Evolutionary conservation across 1,140 invertebrate species (phyloP), one percentile per base, ranked within the genome.

Genomic region (Akabosia matsudoensis): DNA sequence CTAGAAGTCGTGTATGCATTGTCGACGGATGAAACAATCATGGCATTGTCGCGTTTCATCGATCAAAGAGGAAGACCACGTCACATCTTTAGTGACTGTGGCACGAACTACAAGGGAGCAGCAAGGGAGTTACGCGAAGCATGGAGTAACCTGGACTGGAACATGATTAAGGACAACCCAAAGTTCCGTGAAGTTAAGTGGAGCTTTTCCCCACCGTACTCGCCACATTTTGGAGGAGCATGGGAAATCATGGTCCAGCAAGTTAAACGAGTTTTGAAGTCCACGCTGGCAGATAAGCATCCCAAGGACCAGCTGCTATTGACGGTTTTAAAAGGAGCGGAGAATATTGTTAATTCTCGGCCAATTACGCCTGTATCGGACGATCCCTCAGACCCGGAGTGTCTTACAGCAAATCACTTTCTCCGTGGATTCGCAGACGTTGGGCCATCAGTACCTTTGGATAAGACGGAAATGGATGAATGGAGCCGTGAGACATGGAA

Each of bases 31-130:
- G 81, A 81, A 0, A 85, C 84, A 45, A 70, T 87, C 24, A 80
- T 81, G 37, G 81, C 82, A 24, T 64, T 87, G 0, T 61, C 83
- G 26, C 61, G 85, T 33, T 85, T 87, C 78, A 81, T 85, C 26
- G 79, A 82, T 18, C 76, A 83, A 45, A 78, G 84, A 61, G 84
- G 84, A 52, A 73, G 80, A 34, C 79, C 82, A 3, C 34, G 31
- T 7, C 37, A 83, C 54, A 78, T 85, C 13, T 82, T 82, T 64
- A 83, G 78, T 24, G 86, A 86, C 45, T 13, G n/a, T n/a, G 45
- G 45, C 10, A 51, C 45, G 10, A 51, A 51, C 45, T 51, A 13
- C 45, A n/a, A 13, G 10, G 45, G 45, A 51, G 45, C 45, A n/a
- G n/a, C 10, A 51, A 10, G 45, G 45, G 45, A 51, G n/a, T n/a